phyloP scores from a whole-genome alignment of 2,888 invertebrate species.

The Augochlorella aurata region DNA sequence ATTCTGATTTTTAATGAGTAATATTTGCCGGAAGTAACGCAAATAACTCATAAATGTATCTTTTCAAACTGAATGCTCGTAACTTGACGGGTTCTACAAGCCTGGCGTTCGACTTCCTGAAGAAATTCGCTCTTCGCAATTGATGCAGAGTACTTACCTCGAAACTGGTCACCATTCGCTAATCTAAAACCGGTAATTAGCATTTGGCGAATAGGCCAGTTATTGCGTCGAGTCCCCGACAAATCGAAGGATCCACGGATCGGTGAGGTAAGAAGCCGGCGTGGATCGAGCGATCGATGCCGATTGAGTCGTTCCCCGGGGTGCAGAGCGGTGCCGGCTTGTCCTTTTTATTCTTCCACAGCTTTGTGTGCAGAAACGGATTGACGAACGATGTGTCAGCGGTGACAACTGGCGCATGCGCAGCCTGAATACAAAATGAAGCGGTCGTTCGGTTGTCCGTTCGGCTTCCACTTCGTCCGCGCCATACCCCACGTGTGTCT shows the following conservation, averaged over 20 bases:
- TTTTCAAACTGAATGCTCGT: too few species aligned
- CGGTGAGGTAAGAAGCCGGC: conserved; percentile 65
- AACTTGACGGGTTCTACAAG: too few species aligned
- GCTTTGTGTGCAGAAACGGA: conserved; percentile 78
- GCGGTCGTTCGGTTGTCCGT: conserved; percentile 60
- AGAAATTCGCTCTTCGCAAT: too few species aligned
- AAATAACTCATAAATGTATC: too few species aligned
- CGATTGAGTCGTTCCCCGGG: conserved; percentile 62
- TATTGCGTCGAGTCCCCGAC: background rate
- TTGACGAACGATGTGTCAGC: conserved; percentile 82
- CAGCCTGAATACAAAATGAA: conserved; percentile 81
- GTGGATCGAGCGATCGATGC: conserved; percentile 45
- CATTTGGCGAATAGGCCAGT: too few species aligned
- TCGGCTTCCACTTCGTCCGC: conserved; percentile 45
- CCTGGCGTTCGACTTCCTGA: too few species aligned
- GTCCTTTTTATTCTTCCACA: conserved; percentile 70
- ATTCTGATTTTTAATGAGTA: too few species aligned
- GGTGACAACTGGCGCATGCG: conserved; percentile 82
- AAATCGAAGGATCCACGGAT: background rate
- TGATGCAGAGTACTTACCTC: too few species aligned
- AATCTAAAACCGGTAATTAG: too few species aligned
- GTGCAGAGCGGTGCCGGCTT: conserved; percentile 61
- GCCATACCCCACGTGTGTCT: conserved; percentile 47
- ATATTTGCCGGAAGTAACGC: too few species aligned
- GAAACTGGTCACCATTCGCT: too few species aligned